Percentiles rank a stretch among this genome's conserved stretches.
These are phyloP conservation scores for Watsonalla cultraria DNA, from an alignment of 2,888 invertebrate species.

Conservation along the genomic window DNA sequence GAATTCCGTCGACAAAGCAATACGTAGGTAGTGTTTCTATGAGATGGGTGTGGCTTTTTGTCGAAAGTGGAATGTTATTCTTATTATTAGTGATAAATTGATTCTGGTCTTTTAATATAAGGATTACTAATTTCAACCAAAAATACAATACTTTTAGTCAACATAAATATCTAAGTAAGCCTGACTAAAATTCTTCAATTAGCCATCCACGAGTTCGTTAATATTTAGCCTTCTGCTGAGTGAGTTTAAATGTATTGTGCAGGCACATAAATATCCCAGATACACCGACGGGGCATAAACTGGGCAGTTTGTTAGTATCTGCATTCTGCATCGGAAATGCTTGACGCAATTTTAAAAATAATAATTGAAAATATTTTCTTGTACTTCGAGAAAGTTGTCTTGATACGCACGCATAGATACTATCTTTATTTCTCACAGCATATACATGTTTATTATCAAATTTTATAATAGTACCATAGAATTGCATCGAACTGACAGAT, in stretches of 20 bases:
- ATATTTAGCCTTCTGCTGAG: slow-evolving; percentile 15
- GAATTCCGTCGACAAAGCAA: no score
- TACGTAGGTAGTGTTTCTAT: no score
- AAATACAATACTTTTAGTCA: no score
- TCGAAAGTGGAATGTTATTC: no score
- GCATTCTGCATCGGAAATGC: slow-evolving; percentile 22
- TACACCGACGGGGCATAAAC: slow-evolving; percentile 33
- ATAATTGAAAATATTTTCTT: slow-evolving; percentile 41
- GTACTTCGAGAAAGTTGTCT: slow-evolving; percentile 33
- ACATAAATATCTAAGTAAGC: no score
- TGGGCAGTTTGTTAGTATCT: slow-evolving; percentile 22
- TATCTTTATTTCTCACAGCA: slow-evolving; percentile 13
- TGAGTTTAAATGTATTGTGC: slow-evolving; percentile 18
- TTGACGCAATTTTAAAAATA: slow-evolving; percentile 34
- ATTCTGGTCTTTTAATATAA: no score
- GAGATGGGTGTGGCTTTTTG: no score
- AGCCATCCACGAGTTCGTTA: slow-evolving; percentile 4
- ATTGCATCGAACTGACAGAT: neutral
- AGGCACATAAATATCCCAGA: slow-evolving; percentile 28
- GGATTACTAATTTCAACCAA: no score
- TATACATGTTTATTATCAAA: slow-evolving; percentile 24
- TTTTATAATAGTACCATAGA: slow-evolving; percentile 13
- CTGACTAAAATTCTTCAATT: no score
- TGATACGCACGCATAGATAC: slow-evolving; percentile 27
- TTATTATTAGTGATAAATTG: no score